A percentile compares a stretch with the other conserved stretches of the same genome.
phyloP scores from a whole-genome alignment of 2,113 vertebrate species.

The Oreocharis arfaki region DNA sequence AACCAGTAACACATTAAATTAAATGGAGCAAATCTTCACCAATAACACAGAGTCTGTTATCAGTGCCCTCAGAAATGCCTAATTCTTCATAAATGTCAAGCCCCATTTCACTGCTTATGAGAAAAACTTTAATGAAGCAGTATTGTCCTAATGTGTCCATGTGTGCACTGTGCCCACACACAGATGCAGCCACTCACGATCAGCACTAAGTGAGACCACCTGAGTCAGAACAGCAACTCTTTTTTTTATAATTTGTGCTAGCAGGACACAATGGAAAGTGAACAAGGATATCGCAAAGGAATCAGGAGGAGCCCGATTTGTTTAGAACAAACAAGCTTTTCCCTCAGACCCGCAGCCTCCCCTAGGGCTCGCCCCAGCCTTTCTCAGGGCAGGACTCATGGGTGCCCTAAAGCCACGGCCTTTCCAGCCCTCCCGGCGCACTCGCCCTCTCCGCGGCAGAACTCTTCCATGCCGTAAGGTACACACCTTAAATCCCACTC shows the following conservation, averaged over 20 bases:
- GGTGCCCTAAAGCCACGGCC: not conserved
- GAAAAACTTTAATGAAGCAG: not conserved
- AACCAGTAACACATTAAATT: not conserved
- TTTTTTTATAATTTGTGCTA: not conserved
- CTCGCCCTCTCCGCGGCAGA: accelerated
- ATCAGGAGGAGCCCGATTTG: accelerated
- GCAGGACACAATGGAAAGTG: not conserved
- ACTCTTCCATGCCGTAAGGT: accelerated
- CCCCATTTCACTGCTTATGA: not conserved
- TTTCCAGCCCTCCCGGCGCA: not conserved
- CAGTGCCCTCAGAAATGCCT: not conserved
- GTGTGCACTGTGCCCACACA: too few species aligned
- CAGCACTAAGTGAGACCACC: not conserved
- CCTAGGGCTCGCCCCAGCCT: too few species aligned
- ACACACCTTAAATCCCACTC: not conserved
- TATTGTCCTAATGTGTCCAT: accelerated
- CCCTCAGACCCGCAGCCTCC: not conserved
- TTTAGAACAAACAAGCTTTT: accelerated
- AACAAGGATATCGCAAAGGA: not conserved
- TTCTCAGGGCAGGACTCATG: not conserved
- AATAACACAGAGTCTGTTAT: not conserved
- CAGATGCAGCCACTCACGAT: not conserved
- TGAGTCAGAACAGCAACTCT: accelerated
- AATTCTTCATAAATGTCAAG: not conserved
- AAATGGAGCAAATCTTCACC: not conserved